phyloP scores from a whole-genome alignment of 2,113 vertebrate genomes.

The Eretmochelys imbricata region DNA sequence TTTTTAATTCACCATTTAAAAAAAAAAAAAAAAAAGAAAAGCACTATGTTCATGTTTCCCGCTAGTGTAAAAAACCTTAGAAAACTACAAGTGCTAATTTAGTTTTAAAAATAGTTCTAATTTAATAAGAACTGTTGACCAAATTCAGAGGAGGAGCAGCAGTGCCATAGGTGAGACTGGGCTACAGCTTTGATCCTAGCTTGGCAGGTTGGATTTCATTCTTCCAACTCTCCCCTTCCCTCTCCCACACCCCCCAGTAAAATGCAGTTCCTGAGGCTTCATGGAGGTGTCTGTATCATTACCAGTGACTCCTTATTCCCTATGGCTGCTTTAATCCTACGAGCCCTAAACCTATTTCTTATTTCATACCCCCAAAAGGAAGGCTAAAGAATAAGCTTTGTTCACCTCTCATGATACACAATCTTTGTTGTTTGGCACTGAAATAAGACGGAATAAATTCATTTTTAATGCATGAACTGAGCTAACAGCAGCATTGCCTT shows the following conservation, averaged over 20 bases:
- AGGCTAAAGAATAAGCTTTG: not conserved
- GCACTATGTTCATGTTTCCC: not conserved
- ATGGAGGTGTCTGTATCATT: not conserved
- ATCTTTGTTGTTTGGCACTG: not conserved
- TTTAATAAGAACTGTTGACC: not conserved
- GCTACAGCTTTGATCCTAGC: not conserved
- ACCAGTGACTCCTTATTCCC: not conserved
- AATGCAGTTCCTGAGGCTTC: not conserved
- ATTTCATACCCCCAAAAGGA: fast-evolving
- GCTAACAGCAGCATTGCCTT: not conserved
- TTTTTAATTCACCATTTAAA: not conserved
- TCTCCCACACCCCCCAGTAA: not conserved
- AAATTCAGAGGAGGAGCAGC: not conserved
- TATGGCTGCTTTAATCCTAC: not conserved
- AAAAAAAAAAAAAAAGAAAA: not conserved
- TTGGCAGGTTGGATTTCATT: not conserved
- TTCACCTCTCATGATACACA: not conserved
- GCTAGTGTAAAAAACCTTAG: not conserved
- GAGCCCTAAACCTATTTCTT: not conserved
- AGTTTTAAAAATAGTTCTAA: not conserved
- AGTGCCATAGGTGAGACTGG: not conserved
- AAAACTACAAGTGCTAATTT: not conserved
- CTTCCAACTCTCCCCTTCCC: not conserved
- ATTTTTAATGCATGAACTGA: not conserved
- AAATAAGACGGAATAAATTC: not conserved